These are phyloP conservation scores for Metallyticus violacea DNA, from an alignment of 2,888 invertebrate genomes.

Conservation along the genomic window DNA sequence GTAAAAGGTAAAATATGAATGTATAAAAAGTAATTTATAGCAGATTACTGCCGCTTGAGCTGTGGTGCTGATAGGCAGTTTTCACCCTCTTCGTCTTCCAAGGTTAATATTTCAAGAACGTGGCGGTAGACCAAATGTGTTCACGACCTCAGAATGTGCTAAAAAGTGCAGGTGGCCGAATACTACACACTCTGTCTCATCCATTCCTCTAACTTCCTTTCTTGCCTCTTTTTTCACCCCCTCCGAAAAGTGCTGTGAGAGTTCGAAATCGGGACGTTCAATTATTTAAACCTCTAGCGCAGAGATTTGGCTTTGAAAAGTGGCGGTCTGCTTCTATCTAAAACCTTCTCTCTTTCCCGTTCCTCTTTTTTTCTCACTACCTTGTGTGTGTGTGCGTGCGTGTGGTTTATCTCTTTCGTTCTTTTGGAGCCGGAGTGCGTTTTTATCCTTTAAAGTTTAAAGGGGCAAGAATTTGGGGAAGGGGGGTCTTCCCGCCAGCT, in stretches of 20 bases:
- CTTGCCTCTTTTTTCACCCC: neutral
- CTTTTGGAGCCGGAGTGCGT: neutral
- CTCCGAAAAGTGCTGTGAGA: neutral
- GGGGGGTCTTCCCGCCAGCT: no score
- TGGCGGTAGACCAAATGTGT: neutral
- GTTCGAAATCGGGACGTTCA: constrained; percentile 5
- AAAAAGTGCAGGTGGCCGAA: neutral
- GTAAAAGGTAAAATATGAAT: no score
- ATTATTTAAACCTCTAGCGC: constrained; percentile 15
- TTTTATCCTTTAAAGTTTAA: constrained; percentile 14
- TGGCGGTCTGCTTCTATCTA: neutral
- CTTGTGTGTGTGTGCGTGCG: neutral
- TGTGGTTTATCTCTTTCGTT: constrained; percentile 8
- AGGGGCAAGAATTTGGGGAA: neutral
- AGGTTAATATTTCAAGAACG: neutral
- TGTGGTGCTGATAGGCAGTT: neutral
- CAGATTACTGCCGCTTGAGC: neutral
- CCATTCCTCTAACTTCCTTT: neutral
- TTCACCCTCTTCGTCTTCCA: neutral
- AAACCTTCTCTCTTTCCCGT: neutral
- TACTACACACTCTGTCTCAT: neutral
- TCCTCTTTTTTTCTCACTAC: neutral
- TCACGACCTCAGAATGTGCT: neutral
- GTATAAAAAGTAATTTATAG: no score
- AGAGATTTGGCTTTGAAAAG: constrained; percentile 18